Conservation (phyloP, 2,888 invertebrate genomes). For the Pachymerium ferrugineum region DNA sequence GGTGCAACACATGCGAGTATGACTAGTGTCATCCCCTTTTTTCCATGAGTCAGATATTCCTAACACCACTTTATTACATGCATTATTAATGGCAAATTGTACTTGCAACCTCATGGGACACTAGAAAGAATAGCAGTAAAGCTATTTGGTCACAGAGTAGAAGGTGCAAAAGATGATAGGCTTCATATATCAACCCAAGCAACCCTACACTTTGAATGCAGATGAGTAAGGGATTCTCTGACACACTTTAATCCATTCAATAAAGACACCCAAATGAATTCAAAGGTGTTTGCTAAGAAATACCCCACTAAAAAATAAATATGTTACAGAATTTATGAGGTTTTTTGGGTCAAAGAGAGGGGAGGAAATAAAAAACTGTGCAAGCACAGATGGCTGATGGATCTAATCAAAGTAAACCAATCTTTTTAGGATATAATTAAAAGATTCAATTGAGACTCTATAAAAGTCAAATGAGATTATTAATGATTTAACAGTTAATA, state of each 20-base stretch:
- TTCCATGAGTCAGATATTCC: conserved; percentile 23
- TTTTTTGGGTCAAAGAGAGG: background rate
- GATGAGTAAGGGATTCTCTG: conserved; percentile 13
- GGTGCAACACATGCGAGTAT: background rate
- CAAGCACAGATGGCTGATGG: background rate
- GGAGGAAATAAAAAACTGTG: background rate
- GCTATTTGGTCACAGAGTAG: conserved; percentile 20
- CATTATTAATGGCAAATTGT: conserved; percentile 27
- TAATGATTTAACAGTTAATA: no score
- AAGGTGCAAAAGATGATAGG: conserved; percentile 14
- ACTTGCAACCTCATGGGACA: conserved; percentile 18
- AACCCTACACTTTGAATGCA: conserved; percentile 1
- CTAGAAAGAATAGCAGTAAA: conserved; percentile 20
- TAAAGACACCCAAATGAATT: conserved; percentile 20
- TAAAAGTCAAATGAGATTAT: no score
- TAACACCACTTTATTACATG: conserved; percentile 27
- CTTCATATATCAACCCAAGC: conserved; percentile 20
- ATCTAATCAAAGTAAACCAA: background rate
- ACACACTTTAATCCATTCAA: conserved; percentile 19
- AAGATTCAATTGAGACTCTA: background rate
- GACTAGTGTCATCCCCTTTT: background rate
- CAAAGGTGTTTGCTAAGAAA: background rate
- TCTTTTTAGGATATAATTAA: background rate
- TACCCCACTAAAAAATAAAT: background rate
- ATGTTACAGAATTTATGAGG: background rate